phyloP scores from a whole-genome alignment of 2,888 invertebrate genomes.

The Ophion slaviceki region DNA sequence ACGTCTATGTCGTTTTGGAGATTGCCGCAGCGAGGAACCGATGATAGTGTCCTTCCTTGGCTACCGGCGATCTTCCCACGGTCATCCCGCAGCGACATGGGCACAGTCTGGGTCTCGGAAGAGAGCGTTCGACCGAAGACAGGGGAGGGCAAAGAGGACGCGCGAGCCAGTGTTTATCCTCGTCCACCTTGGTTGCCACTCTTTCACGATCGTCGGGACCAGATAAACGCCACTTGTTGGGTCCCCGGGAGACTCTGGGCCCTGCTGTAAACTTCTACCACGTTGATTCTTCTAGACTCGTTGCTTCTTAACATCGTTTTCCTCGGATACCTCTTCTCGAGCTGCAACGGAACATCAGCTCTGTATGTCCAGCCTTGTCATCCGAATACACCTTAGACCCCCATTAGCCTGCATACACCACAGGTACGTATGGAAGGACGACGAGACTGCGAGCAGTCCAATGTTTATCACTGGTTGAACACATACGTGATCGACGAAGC shows the following conservation, averaged over 20 bases:
- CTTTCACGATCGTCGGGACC: constrained; percentile 64
- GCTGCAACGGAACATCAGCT: constrained; percentile 11
- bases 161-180: constrained; percentile 42
- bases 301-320: constrained; percentile 19
- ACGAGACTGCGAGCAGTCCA: not conserved
- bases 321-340: not conserved
- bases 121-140: constrained; percentile 24
- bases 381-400: not conserved
- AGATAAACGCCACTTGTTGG: constrained; percentile 60
- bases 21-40: constrained; percentile 16
- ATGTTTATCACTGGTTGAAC: not conserved
- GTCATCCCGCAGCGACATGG: constrained; percentile 41
- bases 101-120: constrained; percentile 15
- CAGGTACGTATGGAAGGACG: not conserved
- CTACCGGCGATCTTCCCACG: constrained; percentile 57
- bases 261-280: constrained; percentile 39
- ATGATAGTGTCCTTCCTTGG: constrained; percentile 48
- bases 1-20: constrained; percentile 32
- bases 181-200: constrained; percentile 53
- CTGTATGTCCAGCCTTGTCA: not conserved
- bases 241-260: constrained; percentile 30
- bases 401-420: no score
- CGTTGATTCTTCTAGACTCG: constrained; percentile 12
- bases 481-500: not conserved
- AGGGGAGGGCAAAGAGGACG: constrained; percentile 22